Percentiles rank a stretch among this genome's conserved stretches.
Evolutionary conservation across 1,140 invertebrate genomes (phyloP).

Genomic region (Drosophila aff.): DNA sequence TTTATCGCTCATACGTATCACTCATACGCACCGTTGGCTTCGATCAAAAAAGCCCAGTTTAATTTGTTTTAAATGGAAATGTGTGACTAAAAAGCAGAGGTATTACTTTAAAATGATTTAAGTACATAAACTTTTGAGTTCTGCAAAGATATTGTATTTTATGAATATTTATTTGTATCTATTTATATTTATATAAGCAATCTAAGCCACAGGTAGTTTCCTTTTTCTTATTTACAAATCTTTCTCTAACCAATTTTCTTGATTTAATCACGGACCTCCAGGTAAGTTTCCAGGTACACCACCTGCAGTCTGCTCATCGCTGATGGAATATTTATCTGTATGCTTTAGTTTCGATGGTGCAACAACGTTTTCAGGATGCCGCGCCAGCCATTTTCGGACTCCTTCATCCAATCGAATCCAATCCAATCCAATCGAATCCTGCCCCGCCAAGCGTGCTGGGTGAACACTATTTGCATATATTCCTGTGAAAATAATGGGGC

Average conservation of each 20-base stretch:
- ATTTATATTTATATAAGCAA: too few species aligned
- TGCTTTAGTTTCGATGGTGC: slow-evolving; percentile 10
- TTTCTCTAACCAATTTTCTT: not conserved
- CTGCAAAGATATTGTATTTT: not conserved
- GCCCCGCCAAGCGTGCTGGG: not conserved
- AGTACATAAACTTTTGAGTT: too few species aligned
- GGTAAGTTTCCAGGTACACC: not conserved
- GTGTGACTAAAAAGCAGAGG: not conserved
- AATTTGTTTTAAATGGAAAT: not conserved
- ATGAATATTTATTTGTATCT: not conserved
- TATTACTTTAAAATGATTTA: not conserved
- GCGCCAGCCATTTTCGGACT: slow-evolving; percentile 7
- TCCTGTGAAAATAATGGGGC: slow-evolving; percentile 8
- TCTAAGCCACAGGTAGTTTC: too few species aligned
- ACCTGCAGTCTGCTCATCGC: slow-evolving; percentile 1
- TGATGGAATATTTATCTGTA: slow-evolving; percentile 8
- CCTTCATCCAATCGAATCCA: not conserved
- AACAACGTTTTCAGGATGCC: slow-evolving; percentile 28
- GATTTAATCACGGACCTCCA: not conserved
- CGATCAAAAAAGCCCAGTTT: not conserved
- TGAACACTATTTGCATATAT: slow-evolving; percentile 56
- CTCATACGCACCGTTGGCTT: not conserved
- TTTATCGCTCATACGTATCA: not conserved
- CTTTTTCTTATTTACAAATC: not conserved
- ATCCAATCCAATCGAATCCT: slow-evolving; percentile 20